Evolutionary conservation across 1,140 invertebrate genomes (phyloP).

Genomic region (Hylaeus volcanicus): DNA sequence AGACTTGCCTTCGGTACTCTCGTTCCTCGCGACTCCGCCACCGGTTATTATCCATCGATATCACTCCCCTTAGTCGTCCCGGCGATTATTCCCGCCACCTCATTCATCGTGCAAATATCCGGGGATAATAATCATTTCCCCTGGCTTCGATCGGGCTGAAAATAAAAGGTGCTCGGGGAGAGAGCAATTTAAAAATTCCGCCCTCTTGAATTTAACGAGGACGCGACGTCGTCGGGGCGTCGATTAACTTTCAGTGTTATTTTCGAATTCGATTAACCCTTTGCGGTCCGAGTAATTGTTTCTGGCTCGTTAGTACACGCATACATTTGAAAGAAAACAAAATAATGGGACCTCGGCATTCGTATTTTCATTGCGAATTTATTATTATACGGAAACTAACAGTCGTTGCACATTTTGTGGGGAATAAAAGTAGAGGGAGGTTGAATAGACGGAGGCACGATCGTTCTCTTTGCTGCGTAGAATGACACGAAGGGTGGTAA

Average conservation of each 20-base stretch:
- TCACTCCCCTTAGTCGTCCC: conserved; percentile 8
- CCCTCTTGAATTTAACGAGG: conserved; percentile 3
- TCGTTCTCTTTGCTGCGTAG: not conserved
- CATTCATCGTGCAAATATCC: conserved; percentile 33
- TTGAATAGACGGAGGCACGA: not conserved
- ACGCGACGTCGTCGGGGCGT: not conserved
- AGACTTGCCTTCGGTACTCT: not conserved
- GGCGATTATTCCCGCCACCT: conserved; percentile 23
- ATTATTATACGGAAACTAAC: too few relatives aligned
- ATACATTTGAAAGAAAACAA: too few relatives aligned
- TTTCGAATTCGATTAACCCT: conserved; percentile 7
- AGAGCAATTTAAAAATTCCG: conserved; percentile 20
- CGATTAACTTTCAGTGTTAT: conserved; percentile 14
- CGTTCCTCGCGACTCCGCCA: not conserved
- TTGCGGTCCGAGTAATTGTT: too few relatives aligned
- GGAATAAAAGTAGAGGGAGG: too few relatives aligned
- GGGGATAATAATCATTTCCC: conserved; percentile 20
- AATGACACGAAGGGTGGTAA: conserved; percentile 9
- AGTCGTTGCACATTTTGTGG: too few relatives aligned
- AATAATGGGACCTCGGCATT: too few relatives aligned
- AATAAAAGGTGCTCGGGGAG: conserved; percentile 26
- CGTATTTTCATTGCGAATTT: not conserved
- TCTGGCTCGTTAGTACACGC: too few relatives aligned
- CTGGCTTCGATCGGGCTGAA: not conserved
- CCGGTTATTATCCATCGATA: conserved; percentile 36